Percentiles rank a stretch among this genome's conserved stretches.
phyloP scores from a whole-genome alignment of 2,113 vertebrate species.

The human region DNA sequence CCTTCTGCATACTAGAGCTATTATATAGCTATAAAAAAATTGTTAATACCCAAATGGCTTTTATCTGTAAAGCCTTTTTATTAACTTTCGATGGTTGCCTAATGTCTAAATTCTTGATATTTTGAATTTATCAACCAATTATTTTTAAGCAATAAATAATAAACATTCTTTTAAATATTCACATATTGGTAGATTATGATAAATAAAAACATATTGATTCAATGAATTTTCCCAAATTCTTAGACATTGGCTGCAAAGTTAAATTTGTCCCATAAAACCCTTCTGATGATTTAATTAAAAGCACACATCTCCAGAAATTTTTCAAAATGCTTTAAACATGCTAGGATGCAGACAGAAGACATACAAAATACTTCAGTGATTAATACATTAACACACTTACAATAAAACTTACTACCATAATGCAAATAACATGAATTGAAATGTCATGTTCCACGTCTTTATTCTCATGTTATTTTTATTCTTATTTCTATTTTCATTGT shows the following conservation, averaged over 20 bases:
- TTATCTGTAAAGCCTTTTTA: background rate
- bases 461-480: background rate
- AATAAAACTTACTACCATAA: conserved; percentile 38
- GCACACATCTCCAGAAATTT: background rate
- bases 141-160: conserved; percentile 8
- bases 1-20: background rate
- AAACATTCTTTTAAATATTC: conserved; percentile 24
- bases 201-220: background rate
- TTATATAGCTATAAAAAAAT: background rate
- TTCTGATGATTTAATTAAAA: conserved; percentile 42
- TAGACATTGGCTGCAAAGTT: background rate
- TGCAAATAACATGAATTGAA: conserved; percentile 8
- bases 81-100: background rate
- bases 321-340: background rate
- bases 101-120: conserved; percentile 25
- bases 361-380: background rate
- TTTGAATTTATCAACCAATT: background rate
- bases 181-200: background rate
- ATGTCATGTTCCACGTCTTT: background rate
- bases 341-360: background rate
- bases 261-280: background rate
- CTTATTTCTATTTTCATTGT: background rate
- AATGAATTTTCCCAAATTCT: conserved; percentile 16
- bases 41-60: background rate
- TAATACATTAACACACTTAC: background rate